Conservation (phyloP, 2,888 invertebrate species). For the Callinectes sapidus region DNA sequence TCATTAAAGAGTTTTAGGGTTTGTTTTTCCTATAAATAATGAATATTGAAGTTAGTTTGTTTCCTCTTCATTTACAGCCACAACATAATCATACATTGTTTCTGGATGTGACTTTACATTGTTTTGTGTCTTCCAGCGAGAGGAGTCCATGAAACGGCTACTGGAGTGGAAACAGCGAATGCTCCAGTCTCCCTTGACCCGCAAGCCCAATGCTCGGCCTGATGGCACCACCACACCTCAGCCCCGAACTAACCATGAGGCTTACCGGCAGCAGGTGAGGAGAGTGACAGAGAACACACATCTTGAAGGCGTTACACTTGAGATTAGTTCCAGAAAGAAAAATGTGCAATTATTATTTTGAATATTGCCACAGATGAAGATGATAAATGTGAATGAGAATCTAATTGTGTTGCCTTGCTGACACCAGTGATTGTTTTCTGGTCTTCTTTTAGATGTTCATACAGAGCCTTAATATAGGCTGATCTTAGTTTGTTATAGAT, state of each 20-base stretch:
- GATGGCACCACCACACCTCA: slow-evolving; percentile 61
- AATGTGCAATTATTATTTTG: neutral
- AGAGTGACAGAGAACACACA: neutral
- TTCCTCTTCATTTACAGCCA: no score
- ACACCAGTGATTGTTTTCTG: neutral
- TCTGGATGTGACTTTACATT: neutral
- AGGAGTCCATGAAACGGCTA: slow-evolving; percentile 93
- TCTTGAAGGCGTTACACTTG: neutral
- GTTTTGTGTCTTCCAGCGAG: slow-evolving; percentile 80
- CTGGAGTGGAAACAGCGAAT: slow-evolving; percentile 95
- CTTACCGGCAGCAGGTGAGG: slow-evolving; percentile 63
- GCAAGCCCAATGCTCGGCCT: slow-evolving; percentile 82
- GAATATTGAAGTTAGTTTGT: neutral
- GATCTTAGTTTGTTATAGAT: no score
- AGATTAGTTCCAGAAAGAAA: neutral
- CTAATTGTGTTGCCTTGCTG: neutral
- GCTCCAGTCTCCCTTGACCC: slow-evolving; percentile 90
- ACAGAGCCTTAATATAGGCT: neutral
- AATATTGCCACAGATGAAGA: neutral
- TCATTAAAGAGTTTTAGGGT: neutral
- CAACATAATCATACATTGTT: no score
- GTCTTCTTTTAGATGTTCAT: neutral
- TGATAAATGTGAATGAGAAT: neutral
- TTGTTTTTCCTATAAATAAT: neutral
- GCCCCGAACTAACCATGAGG: slow-evolving; percentile 55